Base-by-base conservation (phyloP, 2,113 vertebrate species). In the Notiomystis cincta region DNA sequence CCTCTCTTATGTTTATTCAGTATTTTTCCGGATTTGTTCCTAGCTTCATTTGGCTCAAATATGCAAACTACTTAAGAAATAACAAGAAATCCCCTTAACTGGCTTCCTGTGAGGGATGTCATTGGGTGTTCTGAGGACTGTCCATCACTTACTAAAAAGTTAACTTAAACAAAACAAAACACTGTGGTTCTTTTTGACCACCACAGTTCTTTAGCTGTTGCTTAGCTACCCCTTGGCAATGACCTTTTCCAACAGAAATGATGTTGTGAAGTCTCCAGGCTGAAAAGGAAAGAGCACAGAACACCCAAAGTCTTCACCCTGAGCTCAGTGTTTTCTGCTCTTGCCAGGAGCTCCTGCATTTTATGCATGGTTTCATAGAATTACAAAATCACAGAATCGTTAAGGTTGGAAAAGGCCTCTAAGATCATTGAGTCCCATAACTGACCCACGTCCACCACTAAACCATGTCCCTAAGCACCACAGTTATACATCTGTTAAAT, bases 211-310 rank as follows among this genome's bases (percentile, higher is more conserved):
- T 82, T 11, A 58, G 64, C 82, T 81, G 85, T 94, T 95, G 85
- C 87, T 81, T 88, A 92, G 92, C 82, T 95, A 90, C 85, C 54
- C 13, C 47, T 91, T 94, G 78, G 58, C 82, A 88, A 31, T 88
- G 87, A 90, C 85, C 87, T 96, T 96, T 96, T 48, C 56, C 47
- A 71, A 35, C 30, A 73, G 64, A 92, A 93, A 54, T 70, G 40
- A 21, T 75, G 69, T 45, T 56, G 70, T 45, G 75, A 95, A 95
- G 40, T 82, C 86, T 96, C 58, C 62, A 70, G 66, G 28, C 79
- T 85, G 60, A 86, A 78, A 86, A 86, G 38, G 20, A 66, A 66
- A 77, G 54, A 66, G 6, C 48, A 56, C 56, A 70, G 62, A 94
- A 66, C 67, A 66, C 33, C 45, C 47, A 6, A n/a, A 48, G 78